A percentile compares a stretch with the other conserved stretches of the same genome.
phyloP scores from a whole-genome alignment of 2,797 vertebrate genomes.

The Chiroxiphia lanceolata region DNA sequence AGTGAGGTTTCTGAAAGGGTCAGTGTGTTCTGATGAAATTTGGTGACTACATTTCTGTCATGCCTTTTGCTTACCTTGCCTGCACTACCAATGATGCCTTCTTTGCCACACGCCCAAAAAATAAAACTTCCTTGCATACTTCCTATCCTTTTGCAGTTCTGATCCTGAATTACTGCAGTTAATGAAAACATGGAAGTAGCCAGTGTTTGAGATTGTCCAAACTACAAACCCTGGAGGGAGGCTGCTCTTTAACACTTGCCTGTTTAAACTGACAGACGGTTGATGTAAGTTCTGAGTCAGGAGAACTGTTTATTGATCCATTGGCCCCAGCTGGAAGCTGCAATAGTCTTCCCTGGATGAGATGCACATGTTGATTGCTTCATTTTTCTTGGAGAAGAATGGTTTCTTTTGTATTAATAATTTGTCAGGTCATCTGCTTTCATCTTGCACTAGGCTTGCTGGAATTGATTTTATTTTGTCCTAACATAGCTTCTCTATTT shows the following conservation, averaged over 20 bases:
- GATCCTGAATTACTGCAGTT: background rate
- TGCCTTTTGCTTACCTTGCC: background rate
- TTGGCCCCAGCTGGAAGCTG: background rate
- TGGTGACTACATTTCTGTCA: background rate
- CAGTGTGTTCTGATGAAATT: background rate
- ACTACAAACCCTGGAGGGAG: background rate
- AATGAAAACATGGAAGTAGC: background rate
- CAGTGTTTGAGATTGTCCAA: background rate
- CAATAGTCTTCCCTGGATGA: background rate
- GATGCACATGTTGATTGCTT: background rate
- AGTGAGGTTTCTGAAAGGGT: background rate
- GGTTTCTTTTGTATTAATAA: slow-evolving; percentile 14
- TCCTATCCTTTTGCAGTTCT: background rate
- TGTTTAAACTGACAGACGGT: background rate
- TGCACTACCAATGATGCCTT: background rate
- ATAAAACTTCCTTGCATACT: background rate
- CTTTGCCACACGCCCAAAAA: background rate
- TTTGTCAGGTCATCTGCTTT: slow-evolving; percentile 21
- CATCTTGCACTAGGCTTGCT: background rate
- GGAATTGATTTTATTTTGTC: background rate
- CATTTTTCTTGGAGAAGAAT: background rate
- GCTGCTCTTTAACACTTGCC: background rate
- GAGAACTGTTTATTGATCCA: slow-evolving; percentile 6
- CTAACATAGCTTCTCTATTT: background rate
- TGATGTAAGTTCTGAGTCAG: background rate